Base-by-base conservation (phyloP, 2,888 invertebrate species). In the Pimpla rufipes region DNA sequence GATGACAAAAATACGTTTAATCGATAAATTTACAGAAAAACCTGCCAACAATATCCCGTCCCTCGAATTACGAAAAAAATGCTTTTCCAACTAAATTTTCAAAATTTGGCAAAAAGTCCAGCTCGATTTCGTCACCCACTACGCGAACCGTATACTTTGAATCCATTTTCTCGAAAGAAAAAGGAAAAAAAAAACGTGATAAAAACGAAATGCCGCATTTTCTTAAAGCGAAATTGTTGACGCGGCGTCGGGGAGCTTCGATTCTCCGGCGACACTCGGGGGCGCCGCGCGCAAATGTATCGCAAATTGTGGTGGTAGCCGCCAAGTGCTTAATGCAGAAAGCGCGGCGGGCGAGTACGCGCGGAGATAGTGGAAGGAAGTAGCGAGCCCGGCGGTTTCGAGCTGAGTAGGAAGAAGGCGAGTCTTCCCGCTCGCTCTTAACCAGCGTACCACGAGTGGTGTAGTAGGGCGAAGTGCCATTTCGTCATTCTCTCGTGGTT, bases 261-360 rank as follows among this genome's bases (percentile, higher is more conserved):
- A 64, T 64, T 21, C 18, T 18, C 40, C 68, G 68, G 62, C 76
- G 52, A 35, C 42, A 87, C 86, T 88, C 88, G 79, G 70, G 29
- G 29, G 29, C 2, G 79, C 66, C 35, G n/a, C 86, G 87, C 85
- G 90, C 91, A 93, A 93, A 93, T 93, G 93, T 93, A 93, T 93
- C 91, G 90, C 87, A 93, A 93, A 93, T 93, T 92, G 93, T 93
- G 91, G 93, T 93, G 91, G 91, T 88, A 87, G 88, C 89, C 70
- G 62, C 81, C 79, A 90, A 92, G 93, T 93, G 92, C 92, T 93
- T 93, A 93, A 93, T 93, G 93, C 89, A 90, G 87, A 88, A 89
- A 90, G 88, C 87, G 88, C 80, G 74, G 42, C 5, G n/a, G n/a
- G n/a, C 40, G 18, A 55, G 83, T 80, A 77, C 73, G 86, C 40